phyloP scores from a whole-genome alignment of 2,797 vertebrate genomes.

The Eulemur rubriventer region DNA sequence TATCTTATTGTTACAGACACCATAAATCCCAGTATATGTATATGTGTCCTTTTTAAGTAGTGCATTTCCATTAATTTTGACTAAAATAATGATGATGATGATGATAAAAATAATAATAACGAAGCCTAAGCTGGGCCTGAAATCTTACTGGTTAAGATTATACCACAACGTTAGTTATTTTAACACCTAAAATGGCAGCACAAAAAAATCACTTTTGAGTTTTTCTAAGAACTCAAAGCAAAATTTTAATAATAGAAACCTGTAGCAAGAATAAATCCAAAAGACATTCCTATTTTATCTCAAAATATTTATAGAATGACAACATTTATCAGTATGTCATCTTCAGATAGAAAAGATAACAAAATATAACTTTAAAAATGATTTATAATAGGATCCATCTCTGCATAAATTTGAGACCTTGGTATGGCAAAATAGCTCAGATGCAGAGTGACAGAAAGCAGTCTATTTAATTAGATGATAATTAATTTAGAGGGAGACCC shows the following conservation, averaged over 20 bases:
- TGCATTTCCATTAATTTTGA: slow-evolving; percentile 10
- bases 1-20: neutral
- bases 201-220: neutral
- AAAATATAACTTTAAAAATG: slow-evolving; percentile 7
- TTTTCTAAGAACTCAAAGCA: slow-evolving; percentile 21
- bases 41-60: neutral
- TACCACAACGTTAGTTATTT: neutral
- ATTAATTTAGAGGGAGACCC: slow-evolving; percentile 47
- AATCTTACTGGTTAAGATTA: neutral
- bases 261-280: neutral
- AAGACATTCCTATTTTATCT: neutral
- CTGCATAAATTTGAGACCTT: neutral
- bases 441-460: neutral
- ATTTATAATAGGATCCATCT: neutral
- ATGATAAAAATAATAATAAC: neutral
- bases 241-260: slow-evolving; percentile 30
- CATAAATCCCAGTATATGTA: neutral
- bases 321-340: neutral
- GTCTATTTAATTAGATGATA: neutral
- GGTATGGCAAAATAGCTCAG: neutral
- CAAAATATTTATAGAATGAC: neutral
- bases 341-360: neutral
- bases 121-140: neutral
- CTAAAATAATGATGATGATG: neutral
- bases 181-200: neutral